Percentiles rank a stretch among this genome's conserved stretches.
Conservation (phyloP, 2,113 vertebrate genomes). For the Embiotoca jacksoni region DNA sequence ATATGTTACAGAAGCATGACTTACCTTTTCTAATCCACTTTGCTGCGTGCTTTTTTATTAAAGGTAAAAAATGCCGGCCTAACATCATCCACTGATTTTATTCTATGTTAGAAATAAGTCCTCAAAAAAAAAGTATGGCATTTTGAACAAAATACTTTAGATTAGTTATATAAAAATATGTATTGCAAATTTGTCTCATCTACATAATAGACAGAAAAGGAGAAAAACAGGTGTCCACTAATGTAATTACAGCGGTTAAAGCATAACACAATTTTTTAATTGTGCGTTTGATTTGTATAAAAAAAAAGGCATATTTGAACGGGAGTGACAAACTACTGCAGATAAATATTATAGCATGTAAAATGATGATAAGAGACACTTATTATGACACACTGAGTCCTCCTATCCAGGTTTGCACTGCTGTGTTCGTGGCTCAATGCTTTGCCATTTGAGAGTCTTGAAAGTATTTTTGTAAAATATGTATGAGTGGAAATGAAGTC, state of each 20-base stretch:
- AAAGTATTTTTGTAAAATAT: slow-evolving; percentile 37
- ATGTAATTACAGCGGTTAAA: background rate
- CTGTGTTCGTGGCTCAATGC: slow-evolving; percentile 9
- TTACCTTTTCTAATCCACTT: background rate
- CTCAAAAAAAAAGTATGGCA: background rate
- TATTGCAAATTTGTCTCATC: background rate
- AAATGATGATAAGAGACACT: background rate
- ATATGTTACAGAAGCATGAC: background rate
- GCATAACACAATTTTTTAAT: background rate
- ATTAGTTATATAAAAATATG: background rate
- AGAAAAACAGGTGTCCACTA: background rate
- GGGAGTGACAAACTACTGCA: background rate
- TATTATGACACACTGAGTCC: slow-evolving; percentile 27
- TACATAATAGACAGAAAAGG: background rate
- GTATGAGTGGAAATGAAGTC: slow-evolving; percentile 54
- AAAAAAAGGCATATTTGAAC: background rate
- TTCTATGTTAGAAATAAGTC: background rate
- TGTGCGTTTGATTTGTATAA: no score
- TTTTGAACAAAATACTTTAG: background rate
- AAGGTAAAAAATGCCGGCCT: background rate
- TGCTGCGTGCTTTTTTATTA: background rate
- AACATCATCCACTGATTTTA: no score
- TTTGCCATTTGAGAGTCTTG: slow-evolving; percentile 46
- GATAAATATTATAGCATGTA: background rate
- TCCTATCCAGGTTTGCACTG: slow-evolving; percentile 28